Conservation (phyloP, 2,888 invertebrate species). For the Incurvaria masculella region DNA sequence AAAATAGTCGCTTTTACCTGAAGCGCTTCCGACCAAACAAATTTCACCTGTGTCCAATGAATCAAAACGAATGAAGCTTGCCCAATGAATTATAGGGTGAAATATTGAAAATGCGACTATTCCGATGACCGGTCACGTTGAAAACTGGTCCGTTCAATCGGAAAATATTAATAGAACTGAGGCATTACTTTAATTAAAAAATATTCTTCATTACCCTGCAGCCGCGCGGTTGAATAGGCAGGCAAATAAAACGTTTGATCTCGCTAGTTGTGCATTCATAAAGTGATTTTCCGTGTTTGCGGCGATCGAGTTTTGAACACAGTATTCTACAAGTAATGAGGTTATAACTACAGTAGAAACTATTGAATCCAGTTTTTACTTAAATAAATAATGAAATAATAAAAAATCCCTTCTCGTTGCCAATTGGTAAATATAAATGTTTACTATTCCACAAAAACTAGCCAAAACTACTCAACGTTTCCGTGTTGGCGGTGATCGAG, state of each 20-base stretch:
- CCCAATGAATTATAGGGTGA: conserved; percentile 34
- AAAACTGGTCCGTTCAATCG: conserved; percentile 28
- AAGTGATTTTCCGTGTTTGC: no score
- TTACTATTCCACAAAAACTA: no score
- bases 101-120: conserved; percentile 19
- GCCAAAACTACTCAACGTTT: no score
- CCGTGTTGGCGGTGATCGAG: no score
- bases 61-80: conserved; percentile 33
- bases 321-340: no score
- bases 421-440: no score
- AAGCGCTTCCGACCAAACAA: background rate
- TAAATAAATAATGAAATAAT: no score
- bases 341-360: no score
- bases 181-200: conserved; percentile 48
- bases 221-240: conserved; percentile 45
- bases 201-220: conserved; percentile 52
- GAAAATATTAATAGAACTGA: conserved; percentile 35
- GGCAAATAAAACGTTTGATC: conserved; percentile 54
- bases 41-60: conserved; percentile 14
- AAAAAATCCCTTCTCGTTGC: no score
- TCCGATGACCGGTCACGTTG: conserved; percentile 23
- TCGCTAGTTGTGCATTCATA: conserved; percentile 34
- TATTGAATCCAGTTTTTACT: no score
- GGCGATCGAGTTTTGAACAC: no score
- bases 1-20: background rate